A percentile compares a stretch with the other conserved stretches of the same genome.
Evolutionary conservation across 2,888 invertebrate genomes (phyloP).

Genomic region (Laspeyria flexula): DNA sequence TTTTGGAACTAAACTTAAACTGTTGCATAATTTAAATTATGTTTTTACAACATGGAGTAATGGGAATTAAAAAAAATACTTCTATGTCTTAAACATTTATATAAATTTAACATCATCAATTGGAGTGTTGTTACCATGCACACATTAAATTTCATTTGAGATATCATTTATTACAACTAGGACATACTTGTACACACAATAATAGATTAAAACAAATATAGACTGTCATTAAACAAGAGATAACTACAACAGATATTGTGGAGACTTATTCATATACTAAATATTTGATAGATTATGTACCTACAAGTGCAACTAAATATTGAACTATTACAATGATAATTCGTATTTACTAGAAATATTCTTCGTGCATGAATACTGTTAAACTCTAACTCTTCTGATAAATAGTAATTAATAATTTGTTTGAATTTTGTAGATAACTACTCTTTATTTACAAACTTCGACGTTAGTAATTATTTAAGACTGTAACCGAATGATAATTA

Average conservation of each 20-base stretch:
- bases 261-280: slow-evolving; percentile 6
- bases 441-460: too few species aligned
- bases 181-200: not conserved
- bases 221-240: slow-evolving; percentile 24
- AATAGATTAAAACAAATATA: slow-evolving; percentile 34
- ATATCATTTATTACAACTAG: too few species aligned
- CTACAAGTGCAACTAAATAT: slow-evolving; percentile 42
- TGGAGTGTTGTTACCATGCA: too few species aligned
- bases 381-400: not conserved
- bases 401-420: not conserved
- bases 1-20: too few species aligned
- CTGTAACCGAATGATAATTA: too few species aligned
- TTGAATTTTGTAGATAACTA: not conserved
- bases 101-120: too few species aligned
- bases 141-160: too few species aligned
- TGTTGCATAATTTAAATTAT: too few species aligned
- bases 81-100: not conserved
- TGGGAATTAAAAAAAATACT: too few species aligned
- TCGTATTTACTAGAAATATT: not conserved
- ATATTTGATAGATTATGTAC: slow-evolving; percentile 20
- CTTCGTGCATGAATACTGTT: too few species aligned
- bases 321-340: slow-evolving; percentile 12
- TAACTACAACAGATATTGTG: slow-evolving; percentile 18
- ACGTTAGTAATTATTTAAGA: too few species aligned
- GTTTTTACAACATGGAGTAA: too few species aligned